Evolutionary conservation across 2,888 invertebrate species (phyloP).

Genomic region (Xylota segnis): DNA sequence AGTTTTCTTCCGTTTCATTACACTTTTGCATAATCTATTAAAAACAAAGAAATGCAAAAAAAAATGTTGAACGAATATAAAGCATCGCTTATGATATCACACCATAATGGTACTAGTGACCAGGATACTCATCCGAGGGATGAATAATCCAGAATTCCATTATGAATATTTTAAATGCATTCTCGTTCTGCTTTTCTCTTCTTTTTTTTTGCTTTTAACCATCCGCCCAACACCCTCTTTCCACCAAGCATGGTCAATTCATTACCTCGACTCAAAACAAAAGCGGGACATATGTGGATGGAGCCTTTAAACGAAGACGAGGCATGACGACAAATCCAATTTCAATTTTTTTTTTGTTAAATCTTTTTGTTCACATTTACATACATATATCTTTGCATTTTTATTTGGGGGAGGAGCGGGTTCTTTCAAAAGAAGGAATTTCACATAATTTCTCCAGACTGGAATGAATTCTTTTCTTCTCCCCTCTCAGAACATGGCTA

Average conservation of each 20-base stretch:
- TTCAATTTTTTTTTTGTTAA: conserved; percentile 19
- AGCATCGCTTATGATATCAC: conserved; percentile 41
- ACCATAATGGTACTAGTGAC: conserved; percentile 33
- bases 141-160: conserved; percentile 57
- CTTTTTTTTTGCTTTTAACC: not conserved
- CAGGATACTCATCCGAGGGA: conserved; percentile 22
- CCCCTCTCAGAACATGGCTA: not conserved
- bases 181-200: not conserved
- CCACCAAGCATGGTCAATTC: conserved; percentile 40
- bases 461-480: not conserved
- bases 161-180: conserved; percentile 69
- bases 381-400: not conserved
- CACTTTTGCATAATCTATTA: conserved; percentile 7
- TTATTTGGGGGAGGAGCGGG: not conserved
- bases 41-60: conserved; percentile 14
- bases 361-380: not conserved
- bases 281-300: conserved; percentile 12
- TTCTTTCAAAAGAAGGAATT: conserved; percentile 35
- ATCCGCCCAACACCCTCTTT: conserved; percentile 3
- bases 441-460: conserved; percentile 30
- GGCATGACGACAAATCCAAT: conserved; percentile 34
- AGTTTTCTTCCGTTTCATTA: not conserved
- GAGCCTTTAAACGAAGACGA: not conserved
- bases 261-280: conserved; percentile 37
- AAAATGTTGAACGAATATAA: conserved; percentile 30